Base-by-base conservation (phyloP, 2,888 invertebrate genomes). In the Isotomurus palustris region DNA sequence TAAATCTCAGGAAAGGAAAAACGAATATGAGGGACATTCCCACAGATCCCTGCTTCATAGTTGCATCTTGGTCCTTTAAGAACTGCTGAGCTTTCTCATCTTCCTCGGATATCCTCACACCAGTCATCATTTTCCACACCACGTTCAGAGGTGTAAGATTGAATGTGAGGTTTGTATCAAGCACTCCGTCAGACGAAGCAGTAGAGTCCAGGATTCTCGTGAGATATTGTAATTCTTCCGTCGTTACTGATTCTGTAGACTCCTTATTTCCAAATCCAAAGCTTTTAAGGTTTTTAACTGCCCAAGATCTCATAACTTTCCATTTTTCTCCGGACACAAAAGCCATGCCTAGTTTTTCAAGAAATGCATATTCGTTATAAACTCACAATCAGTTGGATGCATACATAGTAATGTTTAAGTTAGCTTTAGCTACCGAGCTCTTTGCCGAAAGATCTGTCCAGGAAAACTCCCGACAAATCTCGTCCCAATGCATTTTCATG, bases 211-310 rank as follows among this genome's bases (percentile, higher is more conserved):
- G n/a, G n/a, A n/a, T n/a, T n/a, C n/a, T n/a, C n/a, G n/a, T n/a
- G n/a, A n/a, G n/a, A n/a, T n/a, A n/a, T n/a, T n/a, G n/a, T n/a
- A n/a, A n/a, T n/a, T n/a, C n/a, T n/a, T n/a, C n/a, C n/a, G n/a
- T n/a, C n/a, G n/a, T n/a, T n/a, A n/a, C n/a, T n/a, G n/a, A n/a
- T n/a, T n/a, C n/a, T n/a, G n/a, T n/a, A n/a, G n/a, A n/a, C n/a
- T n/a, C n/a, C n/a, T n/a, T n/a, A n/a, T 43, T 43, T 43, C 43
- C 43, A 43, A 43, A 43, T 6, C 43, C 43, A 6, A 43, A 43
- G n/a, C 25, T n/a, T 21, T 25, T 10, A 8, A 43, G 21, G 25
- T 17, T 22, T n/a, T 25, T 12, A 22, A 43, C 5, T 10, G 22
- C 25, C 43, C 43, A 43, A 5, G 6, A 4, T 21, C 24, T 43